Percentiles rank a stretch among this genome's conserved stretches.
phyloP scores from a whole-genome alignment of 2,113 vertebrate species.

The Pantherophis guttatus region DNA sequence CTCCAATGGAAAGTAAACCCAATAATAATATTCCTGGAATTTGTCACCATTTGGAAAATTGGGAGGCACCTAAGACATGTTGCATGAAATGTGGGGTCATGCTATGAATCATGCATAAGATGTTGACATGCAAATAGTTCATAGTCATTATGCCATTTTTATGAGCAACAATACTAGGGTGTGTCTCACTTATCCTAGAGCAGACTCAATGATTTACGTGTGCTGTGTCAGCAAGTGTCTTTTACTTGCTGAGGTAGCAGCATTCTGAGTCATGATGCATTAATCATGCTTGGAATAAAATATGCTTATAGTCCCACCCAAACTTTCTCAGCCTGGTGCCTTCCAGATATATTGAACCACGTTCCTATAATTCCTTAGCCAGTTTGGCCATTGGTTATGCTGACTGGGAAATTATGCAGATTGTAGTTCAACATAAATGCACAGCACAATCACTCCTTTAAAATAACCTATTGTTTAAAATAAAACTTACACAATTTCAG shows the following conservation, averaged over 20 bases:
- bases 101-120: not conserved
- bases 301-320: not conserved
- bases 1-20: not conserved
- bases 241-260: not conserved
- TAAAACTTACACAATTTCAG: not conserved
- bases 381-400: not conserved
- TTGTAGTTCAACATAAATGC: not conserved
- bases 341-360: not conserved
- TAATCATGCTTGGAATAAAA: not conserved
- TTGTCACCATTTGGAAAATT: not conserved
- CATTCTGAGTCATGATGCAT: not conserved
- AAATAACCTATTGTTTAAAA: not conserved
- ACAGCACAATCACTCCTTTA: not conserved
- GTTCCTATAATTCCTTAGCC: not conserved
- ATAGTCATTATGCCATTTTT: not conserved
- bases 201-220: fast-evolving
- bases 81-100: not conserved
- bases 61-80: not conserved
- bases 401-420: not conserved
- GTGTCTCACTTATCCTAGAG: not conserved
- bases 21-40: not conserved
- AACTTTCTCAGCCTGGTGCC: not conserved
- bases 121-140: not conserved
- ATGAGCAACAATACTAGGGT: not conserved
- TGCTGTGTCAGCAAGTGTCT: fast-evolving